Evolutionary conservation across 2,113 vertebrate species (phyloP).

Genomic region (Nyctibius bracteatus): DNA sequence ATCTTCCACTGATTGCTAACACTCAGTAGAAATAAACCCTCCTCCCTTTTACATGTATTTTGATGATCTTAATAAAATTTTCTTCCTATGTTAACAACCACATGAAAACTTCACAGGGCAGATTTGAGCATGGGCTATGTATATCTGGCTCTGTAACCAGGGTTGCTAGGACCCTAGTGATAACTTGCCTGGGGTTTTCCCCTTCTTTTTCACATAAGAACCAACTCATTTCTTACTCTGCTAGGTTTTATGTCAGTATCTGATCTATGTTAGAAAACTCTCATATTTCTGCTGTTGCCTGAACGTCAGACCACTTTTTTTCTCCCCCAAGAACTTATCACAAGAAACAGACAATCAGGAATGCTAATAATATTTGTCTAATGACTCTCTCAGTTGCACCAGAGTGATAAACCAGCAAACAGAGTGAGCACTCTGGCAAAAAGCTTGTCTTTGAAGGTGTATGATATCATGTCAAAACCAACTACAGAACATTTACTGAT

Average conservation of each 20-base stretch:
- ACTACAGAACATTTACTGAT: constrained; percentile 50
- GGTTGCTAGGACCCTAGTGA: neutral
- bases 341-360: neutral
- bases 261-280: neutral
- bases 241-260: neutral
- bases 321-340: neutral
- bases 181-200: neutral
- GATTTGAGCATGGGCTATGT: neutral
- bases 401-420: constrained; percentile 9
- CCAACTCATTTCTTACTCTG: neutral
- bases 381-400: neutral
- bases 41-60: neutral
- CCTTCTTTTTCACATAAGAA: neutral
- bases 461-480: neutral
- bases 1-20: neutral
- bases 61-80: neutral
- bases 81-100: neutral
- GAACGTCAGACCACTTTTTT: neutral
- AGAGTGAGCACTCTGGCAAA: neutral
- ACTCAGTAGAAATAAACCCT: neutral
- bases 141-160: neutral
- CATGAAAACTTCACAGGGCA: neutral
- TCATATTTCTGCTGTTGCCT: neutral
- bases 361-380: neutral
- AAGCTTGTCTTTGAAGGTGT: constrained; percentile 35